phyloP scores from a whole-genome alignment of 2,797 vertebrate genomes.

The Clarias fuscus region DNA sequence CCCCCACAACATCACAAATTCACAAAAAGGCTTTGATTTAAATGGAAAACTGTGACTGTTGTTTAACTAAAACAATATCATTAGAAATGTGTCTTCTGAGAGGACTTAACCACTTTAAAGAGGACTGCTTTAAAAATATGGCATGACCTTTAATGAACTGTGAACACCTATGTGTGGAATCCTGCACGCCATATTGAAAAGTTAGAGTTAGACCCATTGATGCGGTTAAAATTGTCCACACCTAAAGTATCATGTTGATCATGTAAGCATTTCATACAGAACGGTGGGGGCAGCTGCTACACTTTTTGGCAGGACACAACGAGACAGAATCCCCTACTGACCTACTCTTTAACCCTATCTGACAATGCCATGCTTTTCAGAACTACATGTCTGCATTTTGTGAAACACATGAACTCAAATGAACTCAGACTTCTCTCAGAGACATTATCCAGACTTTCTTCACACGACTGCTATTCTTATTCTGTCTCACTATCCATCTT shows the following conservation, averaged over 20 bases:
- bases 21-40: neutral
- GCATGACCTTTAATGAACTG: neutral
- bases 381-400: neutral
- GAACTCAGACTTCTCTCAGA: neutral
- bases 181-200: neutral
- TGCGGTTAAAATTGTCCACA: slow-evolving; percentile 26
- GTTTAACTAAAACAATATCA: neutral
- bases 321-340: neutral
- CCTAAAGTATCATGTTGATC: slow-evolving; percentile 6
- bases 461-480: neutral
- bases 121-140: neutral
- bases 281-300: slow-evolving; percentile 5
- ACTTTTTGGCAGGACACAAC: slow-evolving; percentile 37
- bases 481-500: neutral
- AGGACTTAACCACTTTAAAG: neutral
- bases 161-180: neutral
- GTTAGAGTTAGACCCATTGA: neutral
- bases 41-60: neutral
- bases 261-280: slow-evolving; percentile 18
- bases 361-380: no score
- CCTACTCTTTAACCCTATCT: neutral
- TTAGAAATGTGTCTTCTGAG: neutral
- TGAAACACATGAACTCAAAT: neutral
- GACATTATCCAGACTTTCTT: slow-evolving; percentile 10
- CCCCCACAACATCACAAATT: neutral